Evolutionary conservation across 2,797 vertebrate genomes (phyloP), one percentile per base, ranked within the genome.

Genomic region (Phoebastria nigripes): DNA sequence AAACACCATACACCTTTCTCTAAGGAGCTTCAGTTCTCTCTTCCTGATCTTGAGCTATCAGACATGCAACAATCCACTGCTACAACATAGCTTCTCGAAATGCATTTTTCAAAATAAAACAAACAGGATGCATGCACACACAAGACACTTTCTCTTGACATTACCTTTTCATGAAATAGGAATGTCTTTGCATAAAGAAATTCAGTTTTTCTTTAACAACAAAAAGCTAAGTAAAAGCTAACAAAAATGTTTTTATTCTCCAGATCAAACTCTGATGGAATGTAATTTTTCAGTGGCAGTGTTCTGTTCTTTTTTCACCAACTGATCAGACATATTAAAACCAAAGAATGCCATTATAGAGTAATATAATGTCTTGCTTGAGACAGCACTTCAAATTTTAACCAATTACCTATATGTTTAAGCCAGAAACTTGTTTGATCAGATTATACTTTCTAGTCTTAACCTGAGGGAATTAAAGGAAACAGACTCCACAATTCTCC

Each of bases 331-430:
- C 47, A 73, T 37, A 80, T 76, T 92, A 89, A 93, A 96, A 87
- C 47, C 44, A 78, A 89, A 87, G 19, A 84, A 90, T 9, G 16
- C 22, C 29, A 39, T 89, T 90, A 79, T 17, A 72, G 35, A 69
- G 33, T 84, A 93, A 93, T 90, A 77, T 35, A 66, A 90, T 96
- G 96, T 92, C 47, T 62, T 90, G 63, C 83, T 95, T 87, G 70
- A 92, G 70, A 84, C 11, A 62, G 8, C 84, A 87, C 72, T 84
- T 94, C 69, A 89, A 89, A 54, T 55, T 74, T 84, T 89, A 92
- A 79, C 46, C 70, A 87, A 70, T 87, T 90, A 84, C 33, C 39
- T 88, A 13, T 59, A 81, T 33, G 8, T 77, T 87, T 82, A 92
- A 85, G 35, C n/a, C 63, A 93, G 35, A 90, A 90, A 82, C 20